These are phyloP conservation scores for Mythimna ferrago DNA, from an alignment of 2,888 invertebrate species.

Conservation along the genomic window DNA sequence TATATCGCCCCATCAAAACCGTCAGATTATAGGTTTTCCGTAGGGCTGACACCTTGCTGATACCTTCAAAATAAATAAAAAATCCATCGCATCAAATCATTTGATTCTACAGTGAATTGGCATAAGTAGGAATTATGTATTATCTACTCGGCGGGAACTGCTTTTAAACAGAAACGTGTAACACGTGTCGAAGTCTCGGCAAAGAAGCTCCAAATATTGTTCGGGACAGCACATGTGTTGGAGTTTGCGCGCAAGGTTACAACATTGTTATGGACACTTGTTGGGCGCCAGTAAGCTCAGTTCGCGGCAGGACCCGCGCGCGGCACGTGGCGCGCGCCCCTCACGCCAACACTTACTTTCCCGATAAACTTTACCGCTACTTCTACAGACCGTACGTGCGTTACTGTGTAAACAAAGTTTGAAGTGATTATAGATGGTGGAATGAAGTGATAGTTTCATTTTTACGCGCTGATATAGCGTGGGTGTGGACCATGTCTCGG, in stretches of 20 bases:
- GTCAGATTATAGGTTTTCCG: no score
- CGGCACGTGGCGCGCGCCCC: constrained; percentile 72
- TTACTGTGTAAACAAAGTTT: constrained; percentile 45
- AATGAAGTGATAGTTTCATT: constrained; percentile 49
- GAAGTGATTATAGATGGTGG: constrained; percentile 55
- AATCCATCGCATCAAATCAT: no score
- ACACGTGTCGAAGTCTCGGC: constrained; percentile 8
- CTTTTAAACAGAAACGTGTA: no score
- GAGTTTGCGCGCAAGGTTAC: constrained; percentile 88
- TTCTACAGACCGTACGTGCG: constrained; percentile 17
- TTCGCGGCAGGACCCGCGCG: constrained; percentile 85
- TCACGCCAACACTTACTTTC: constrained; percentile 65
- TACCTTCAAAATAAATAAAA: no score
- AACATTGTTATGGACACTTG: constrained; percentile 88
- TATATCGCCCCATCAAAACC: no score
- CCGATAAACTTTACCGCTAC: constrained; percentile 79
- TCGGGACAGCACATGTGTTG: constrained; percentile 66
- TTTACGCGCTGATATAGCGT: constrained; percentile 53
- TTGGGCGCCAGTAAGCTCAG: constrained; percentile 89
- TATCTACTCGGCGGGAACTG: no score
- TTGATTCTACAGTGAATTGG: no score
- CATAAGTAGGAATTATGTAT: no score
- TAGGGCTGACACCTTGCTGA: no score
- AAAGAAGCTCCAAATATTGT: constrained; percentile 66
- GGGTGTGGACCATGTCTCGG: constrained; percentile 90